phyloP scores from a whole-genome alignment of 2,113 vertebrate species.

The Austrofundulus limnaeus region DNA sequence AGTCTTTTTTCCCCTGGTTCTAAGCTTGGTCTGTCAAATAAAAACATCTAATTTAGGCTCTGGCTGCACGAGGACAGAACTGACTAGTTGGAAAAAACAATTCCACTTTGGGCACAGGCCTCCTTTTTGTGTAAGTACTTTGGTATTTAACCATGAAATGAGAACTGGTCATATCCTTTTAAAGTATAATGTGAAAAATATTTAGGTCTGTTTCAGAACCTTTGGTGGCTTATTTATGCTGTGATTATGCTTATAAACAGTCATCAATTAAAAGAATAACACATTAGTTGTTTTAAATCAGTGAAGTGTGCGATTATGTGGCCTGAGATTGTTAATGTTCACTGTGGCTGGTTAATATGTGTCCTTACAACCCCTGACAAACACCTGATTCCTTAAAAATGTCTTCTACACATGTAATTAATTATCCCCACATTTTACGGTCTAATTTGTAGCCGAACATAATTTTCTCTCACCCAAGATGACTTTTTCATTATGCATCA shows the following conservation, averaged over 20 bases:
- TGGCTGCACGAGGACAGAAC: slow-evolving; percentile 59
- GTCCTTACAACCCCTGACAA: slow-evolving; percentile 43
- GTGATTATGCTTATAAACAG: slow-evolving; percentile 56
- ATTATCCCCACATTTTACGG: slow-evolving; percentile 29
- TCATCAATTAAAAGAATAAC: slow-evolving; percentile 45
- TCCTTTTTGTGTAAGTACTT: slow-evolving; percentile 64
- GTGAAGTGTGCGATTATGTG: slow-evolving; percentile 44
- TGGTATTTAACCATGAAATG: slow-evolving; percentile 71
- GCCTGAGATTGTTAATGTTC: slow-evolving; percentile 43
- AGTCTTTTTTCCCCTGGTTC: slow-evolving; percentile 49
- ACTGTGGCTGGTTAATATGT: slow-evolving; percentile 44
- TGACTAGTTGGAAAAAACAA: slow-evolving; percentile 75
- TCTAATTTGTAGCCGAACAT: slow-evolving; percentile 33
- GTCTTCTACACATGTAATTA: slow-evolving; percentile 30
- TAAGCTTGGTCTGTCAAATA: slow-evolving; percentile 70
- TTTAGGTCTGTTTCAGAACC: slow-evolving; percentile 42
- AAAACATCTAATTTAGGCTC: slow-evolving; percentile 76
- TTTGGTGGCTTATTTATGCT: slow-evolving; percentile 39
- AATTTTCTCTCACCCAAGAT: slow-evolving; percentile 27
- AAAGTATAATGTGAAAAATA: slow-evolving; percentile 60
- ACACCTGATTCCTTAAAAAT: slow-evolving; percentile 45
- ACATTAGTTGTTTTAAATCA: slow-evolving; percentile 44
- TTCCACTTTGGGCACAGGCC: slow-evolving; percentile 64
- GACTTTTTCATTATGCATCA: slow-evolving; percentile 29
- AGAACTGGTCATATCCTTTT: slow-evolving; percentile 67